Conservation (phyloP, 2,797 vertebrate genomes). For the Botia kubotai region DNA sequence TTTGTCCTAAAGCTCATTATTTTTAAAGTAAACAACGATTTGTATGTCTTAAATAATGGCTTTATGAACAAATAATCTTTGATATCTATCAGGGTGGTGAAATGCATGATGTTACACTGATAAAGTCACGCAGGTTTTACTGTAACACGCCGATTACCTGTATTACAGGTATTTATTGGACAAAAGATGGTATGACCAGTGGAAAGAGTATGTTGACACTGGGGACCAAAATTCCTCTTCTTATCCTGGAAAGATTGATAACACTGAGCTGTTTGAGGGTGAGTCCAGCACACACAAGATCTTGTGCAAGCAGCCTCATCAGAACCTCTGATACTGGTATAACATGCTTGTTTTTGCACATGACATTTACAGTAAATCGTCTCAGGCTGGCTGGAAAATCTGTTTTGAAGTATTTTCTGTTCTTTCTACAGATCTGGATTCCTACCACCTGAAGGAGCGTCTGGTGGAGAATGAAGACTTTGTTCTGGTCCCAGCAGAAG, state of each 20-base stretch:
- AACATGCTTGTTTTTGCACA: not conserved
- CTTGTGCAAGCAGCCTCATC: not conserved
- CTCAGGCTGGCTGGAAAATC: no score
- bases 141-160: not conserved
- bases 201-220: slow-evolving; percentile 82
- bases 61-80: not conserved
- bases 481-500: slow-evolving; percentile 79
- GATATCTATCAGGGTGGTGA: not conserved
- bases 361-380: not conserved
- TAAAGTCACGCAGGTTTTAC: not conserved
- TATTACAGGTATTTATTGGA: slow-evolving; percentile 83
- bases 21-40: not conserved
- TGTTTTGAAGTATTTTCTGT: not conserved
- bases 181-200: slow-evolving; percentile 83
- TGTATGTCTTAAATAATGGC: not conserved
- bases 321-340: not conserved
- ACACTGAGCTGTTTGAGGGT: slow-evolving; percentile 84
- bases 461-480: slow-evolving; percentile 87
- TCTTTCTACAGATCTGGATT: slow-evolving; percentile 77
- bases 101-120: not conserved
- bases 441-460: slow-evolving; percentile 81
- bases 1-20: slow-evolving; percentile 1
- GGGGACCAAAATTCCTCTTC: slow-evolving; percentile 81
- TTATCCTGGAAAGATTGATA: slow-evolving; percentile 84
- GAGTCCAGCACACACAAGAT: slow-evolving; percentile 45